These are phyloP conservation scores for Synanthedon myopaeformis DNA, from an alignment of 2,888 invertebrate species.

Conservation along the genomic window DNA sequence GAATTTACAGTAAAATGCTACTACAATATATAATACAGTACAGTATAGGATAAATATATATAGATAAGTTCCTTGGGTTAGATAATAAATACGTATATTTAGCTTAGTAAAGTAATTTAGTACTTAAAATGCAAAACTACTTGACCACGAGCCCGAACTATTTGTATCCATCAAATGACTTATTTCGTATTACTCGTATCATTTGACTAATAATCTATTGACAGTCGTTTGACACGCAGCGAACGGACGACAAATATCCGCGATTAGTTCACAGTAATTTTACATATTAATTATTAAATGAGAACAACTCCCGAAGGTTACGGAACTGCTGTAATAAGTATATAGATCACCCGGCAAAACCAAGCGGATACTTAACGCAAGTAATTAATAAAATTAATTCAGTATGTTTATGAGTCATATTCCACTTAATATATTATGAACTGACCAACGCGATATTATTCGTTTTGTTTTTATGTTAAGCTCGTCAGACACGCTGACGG, in stretches of 20 bases:
- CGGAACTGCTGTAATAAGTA: slow-evolving; percentile 36
- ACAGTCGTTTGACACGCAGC: slow-evolving; percentile 22
- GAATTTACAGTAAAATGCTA: no score
- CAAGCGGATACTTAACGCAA: slow-evolving; percentile 24
- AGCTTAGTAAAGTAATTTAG: no score
- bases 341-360: slow-evolving; percentile 25
- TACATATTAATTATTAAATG: slow-evolving; percentile 58
- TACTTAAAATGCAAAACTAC: background rate
- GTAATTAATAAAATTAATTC: slow-evolving; percentile 16
- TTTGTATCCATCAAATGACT: slow-evolving; percentile 4
- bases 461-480: background rate
- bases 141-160: background rate
- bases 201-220: slow-evolving; percentile 19
- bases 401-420: slow-evolving; percentile 8
- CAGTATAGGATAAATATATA: no score
- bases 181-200: slow-evolving; percentile 9
- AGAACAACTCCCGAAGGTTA: slow-evolving; percentile 30
- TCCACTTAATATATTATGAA: slow-evolving; percentile 9
- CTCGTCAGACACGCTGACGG: no score
- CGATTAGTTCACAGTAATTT: slow-evolving; percentile 46
- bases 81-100: no score
- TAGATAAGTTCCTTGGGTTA: no score
- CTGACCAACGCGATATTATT: slow-evolving; percentile 2
- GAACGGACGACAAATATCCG: slow-evolving; percentile 38
- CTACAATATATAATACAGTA: no score